These are phyloP conservation scores for Catagonus wagneri DNA, from an alignment of 2,113 vertebrate species.

Conservation along the genomic window DNA sequence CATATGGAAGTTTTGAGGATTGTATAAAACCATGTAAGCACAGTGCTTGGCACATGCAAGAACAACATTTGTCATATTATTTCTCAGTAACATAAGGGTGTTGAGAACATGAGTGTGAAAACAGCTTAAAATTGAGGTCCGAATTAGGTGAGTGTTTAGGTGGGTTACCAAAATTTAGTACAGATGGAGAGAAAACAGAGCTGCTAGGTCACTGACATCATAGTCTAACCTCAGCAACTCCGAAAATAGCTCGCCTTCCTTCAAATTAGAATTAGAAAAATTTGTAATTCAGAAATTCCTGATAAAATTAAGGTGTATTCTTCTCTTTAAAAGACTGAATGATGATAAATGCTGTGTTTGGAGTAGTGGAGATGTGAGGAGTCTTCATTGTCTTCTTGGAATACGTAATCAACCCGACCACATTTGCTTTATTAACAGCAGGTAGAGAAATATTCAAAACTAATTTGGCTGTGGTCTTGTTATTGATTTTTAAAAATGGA, in stretches of 20 bases:
- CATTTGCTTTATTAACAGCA: not conserved
- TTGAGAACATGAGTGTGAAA: not conserved
- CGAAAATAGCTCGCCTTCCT: not conserved
- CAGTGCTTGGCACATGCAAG: not conserved
- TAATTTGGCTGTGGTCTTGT: not conserved
- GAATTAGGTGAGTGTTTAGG: not conserved
- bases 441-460: not conserved
- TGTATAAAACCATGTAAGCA: not conserved
- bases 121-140: not conserved
- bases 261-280: not conserved
- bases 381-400: not conserved
- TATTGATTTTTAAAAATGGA: not conserved
- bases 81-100: not conserved
- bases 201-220: accelerated
- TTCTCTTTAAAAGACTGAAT: not conserved
- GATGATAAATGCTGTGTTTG: not conserved
- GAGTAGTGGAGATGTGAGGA: not conserved
- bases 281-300: not conserved
- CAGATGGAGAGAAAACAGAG: not conserved
- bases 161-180: not conserved
- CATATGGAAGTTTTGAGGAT: not conserved
- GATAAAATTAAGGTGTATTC: not conserved
- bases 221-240: not conserved
- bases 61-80: not conserved
- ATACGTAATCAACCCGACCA: not conserved